Percentiles rank a stretch among this genome's conserved stretches.
Evolutionary conservation across 2,888 invertebrate species (phyloP).

Genomic region (Mylabris sibirica): DNA sequence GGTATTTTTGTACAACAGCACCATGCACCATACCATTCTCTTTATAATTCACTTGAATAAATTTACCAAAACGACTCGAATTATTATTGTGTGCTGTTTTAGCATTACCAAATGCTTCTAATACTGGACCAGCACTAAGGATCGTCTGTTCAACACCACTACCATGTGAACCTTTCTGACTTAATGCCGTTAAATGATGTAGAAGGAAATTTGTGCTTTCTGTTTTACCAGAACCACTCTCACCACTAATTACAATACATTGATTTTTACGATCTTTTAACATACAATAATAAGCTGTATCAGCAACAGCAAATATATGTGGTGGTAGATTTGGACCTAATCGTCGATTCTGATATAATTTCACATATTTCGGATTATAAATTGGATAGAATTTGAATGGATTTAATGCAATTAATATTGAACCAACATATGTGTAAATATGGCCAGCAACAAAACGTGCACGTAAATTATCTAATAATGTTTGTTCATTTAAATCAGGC

Average conservation of each 20-base stretch:
- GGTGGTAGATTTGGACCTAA: constrained; percentile 92
- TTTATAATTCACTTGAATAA: constrained; percentile 95
- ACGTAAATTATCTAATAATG: constrained; percentile 87
- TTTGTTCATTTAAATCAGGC: constrained; percentile 94
- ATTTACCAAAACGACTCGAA: constrained; percentile 96
- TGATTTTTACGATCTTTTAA: constrained; percentile 87
- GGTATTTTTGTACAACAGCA: constrained; percentile 95
- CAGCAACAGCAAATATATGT: constrained; percentile 96
- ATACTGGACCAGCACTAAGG: constrained; percentile 92
- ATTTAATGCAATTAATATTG: constrained; percentile 94
- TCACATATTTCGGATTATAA: constrained; percentile 97
- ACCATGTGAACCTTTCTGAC: constrained; percentile 92
- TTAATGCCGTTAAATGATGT: constrained; percentile 92
- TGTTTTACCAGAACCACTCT: constrained; percentile 96
- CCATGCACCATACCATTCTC: constrained; percentile 99
- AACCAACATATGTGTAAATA: constrained; percentile 96
- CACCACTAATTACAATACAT: constrained; percentile 95
- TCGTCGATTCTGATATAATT: constrained; percentile 91
- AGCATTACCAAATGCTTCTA: constrained; percentile 98
- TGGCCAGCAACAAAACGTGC: constrained; percentile 90
- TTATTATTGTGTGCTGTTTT: constrained; percentile 98
- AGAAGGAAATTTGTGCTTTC: constrained; percentile 95
- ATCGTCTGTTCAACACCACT: constrained; percentile 98
- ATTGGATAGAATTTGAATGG: constrained; percentile 96
- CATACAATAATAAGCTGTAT: constrained; percentile 95